Evolutionary conservation across 2,888 invertebrate species (phyloP), one percentile per base, ranked within the genome.

Genomic region (Eristalis intricaria): DNA sequence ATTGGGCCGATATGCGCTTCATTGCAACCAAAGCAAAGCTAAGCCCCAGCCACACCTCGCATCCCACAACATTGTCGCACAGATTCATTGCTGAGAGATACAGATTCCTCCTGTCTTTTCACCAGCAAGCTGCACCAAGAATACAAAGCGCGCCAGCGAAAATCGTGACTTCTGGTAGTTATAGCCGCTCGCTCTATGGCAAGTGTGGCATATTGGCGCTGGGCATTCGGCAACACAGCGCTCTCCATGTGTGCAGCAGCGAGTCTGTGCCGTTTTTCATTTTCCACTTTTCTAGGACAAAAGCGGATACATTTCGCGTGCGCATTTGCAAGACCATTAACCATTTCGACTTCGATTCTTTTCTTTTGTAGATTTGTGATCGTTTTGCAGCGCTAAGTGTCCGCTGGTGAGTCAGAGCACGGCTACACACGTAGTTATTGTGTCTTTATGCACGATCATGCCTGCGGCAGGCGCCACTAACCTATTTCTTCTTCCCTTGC

Each of bases 261-360:
- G 32, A n/a, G 65, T 29, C 32, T 35, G 22, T 73, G 73, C 83
- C 58, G 75, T 79, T 83, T 83, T 83, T 83, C 78, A 79, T 86
- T 86, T 86, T 83, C 61, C 61, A 74, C 56, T 75, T 78, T 86
- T 82, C 83, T 86, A 78, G 86, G 83, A 86, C 86, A 83, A 83
- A 86, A 86, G 86, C 83, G 86, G 78, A 86, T 83, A 86, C 86
- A 79, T 83, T 83, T 86, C 75, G 78, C 78, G 86, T 85, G 83
- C 86, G 66, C 78, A 74, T 82, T 77, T 78, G 76, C 73, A 71
- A 79, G 75, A 61, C 69, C 83, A 79, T 82, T 73, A 78, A 66
- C 69, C 83, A 75, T 82, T 77, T 74, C 74, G 63, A 69, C 75
- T 86, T 79, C 70, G 22, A 78, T 75, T 63, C 15, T 70, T 58